Evolutionary conservation across 2,113 vertebrate genomes (phyloP).

Genomic region (Rhineura floridana): DNA sequence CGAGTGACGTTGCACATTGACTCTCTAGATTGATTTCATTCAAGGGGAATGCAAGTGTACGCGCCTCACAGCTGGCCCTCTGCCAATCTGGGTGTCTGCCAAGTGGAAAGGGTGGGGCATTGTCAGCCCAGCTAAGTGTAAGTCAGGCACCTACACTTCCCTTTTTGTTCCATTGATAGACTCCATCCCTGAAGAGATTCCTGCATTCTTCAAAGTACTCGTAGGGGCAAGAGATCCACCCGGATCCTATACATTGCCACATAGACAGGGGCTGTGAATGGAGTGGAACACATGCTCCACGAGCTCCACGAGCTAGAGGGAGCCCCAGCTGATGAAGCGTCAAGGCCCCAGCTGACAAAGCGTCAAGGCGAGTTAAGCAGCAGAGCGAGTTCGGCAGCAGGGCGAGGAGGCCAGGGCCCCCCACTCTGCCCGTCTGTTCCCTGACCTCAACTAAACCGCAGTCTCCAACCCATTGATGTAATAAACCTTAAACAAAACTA

Average conservation of each 20-base stretch:
- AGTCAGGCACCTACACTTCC: neutral
- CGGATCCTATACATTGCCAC: neutral
- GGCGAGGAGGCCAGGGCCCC: too few species aligned
- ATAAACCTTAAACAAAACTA: too few species aligned
- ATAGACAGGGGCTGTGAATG: neutral
- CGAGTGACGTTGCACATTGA: neutral
- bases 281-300: too few species aligned
- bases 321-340: too few species aligned
- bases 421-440: too few species aligned
- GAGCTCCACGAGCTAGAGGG: too few species aligned
- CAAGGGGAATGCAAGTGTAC: neutral
- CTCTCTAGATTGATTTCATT: neutral
- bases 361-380: too few species aligned
- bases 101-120: neutral
- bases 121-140: neutral
- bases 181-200: fast-evolving
- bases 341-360: too few species aligned
- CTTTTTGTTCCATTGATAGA: neutral
- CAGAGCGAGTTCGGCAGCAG: too few species aligned
- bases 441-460: too few species aligned
- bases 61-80: fast-evolving
- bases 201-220: too few species aligned
- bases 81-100: neutral
- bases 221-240: neutral
- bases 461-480: too few species aligned